Evolutionary conservation across 2,797 vertebrate species (phyloP), one percentile per base, ranked within the genome.

Genomic region (Anas georgica): DNA sequence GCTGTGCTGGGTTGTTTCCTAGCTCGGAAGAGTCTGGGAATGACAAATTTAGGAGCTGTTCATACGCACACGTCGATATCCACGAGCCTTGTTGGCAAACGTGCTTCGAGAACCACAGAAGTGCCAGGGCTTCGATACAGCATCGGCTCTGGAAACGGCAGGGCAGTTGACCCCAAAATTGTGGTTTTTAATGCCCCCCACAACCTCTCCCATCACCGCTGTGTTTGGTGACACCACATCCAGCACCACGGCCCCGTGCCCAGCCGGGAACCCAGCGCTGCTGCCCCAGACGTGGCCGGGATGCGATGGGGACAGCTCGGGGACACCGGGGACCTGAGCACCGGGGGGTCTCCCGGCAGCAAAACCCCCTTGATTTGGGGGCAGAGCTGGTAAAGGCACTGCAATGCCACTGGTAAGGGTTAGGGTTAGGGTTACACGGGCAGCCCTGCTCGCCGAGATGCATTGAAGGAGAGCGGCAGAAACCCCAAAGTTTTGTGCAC

Each of bases 301-400:
- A 50, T 26, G 50, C 23, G 25, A 50, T 9, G 50, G 25, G 50
- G 8, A 50, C 50, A 50, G 15, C 50, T 26, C 7, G 14, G 50
- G 25, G 50, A 25, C 50, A 15, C 25, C 8, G 5, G 0, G 25
- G 2, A 21, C 83, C 7, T 10, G 64, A 43, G 28, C 45, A 20
- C 78, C 6, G 6, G 58, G 58, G 54, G 50, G 31, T 26, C 31
- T 66, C 74, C 60, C 4, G 3, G 7, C 9, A 26, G n/a, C 35
- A 67, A 60, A 58, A 54, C 43, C 81, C 45, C 84, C 41, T 10
- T 1, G 5, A 2, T 10, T 22, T 4, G 37, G 62, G 52, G 62
- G 52, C 26, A 15, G 52, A 74, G 17, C 1, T 3, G 46, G 10
- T 39, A 50, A 48, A 22, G 0, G 1, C 3, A 0, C 0, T 0